Evolutionary conservation across 2,797 vertebrate genomes (phyloP), one percentile per base, ranked within the genome.

Genomic region (Acanthurus tractus): DNA sequence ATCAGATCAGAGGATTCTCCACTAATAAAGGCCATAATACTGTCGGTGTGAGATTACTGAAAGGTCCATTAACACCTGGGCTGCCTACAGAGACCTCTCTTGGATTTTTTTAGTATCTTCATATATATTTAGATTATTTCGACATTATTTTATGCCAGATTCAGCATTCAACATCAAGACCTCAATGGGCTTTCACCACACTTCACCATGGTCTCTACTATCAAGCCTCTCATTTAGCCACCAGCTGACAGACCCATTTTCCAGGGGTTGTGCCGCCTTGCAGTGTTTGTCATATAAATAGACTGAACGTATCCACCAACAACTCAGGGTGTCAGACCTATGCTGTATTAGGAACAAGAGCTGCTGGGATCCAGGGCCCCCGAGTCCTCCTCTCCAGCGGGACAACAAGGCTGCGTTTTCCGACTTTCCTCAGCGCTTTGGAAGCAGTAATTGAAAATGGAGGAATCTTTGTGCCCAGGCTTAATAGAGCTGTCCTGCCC

Each of bases 401-500:
- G 87, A 92, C 86, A 83, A 90, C 91, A 72, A 82, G 84, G 81
- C 85, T 18, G 77, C 78, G 87, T 76, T 84, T 79, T 85, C 70
- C 62, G 62, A 84, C 83, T 89, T 90, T 83, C 62, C 72, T 78
- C 73, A 34, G 70, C 3, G 57, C 84, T 84, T 83, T 78, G 61
- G 76, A 75, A 76, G 83, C 76, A 83, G 89, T 94, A 92, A 46
- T 90, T 86, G 90, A 92, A 88, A 95, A 86, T 86, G 66, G 90
- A 79, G 88, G 78, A 89, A 89, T 79, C 86, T 89, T 92, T 93
- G 84, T 94, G 89, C 86, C 46, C 87, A 68, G 79, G 73, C 68
- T 92, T 91, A 90, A 82, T 95, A 81, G 93, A 94, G 89, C 92
- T 90, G 84, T 86, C 86, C 62, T 88, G 88, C 79, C 84, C 89